Percentiles rank a stretch among this genome's conserved stretches.
Conservation (phyloP, 2,113 vertebrate species). For the Hipposideros armiger region DNA sequence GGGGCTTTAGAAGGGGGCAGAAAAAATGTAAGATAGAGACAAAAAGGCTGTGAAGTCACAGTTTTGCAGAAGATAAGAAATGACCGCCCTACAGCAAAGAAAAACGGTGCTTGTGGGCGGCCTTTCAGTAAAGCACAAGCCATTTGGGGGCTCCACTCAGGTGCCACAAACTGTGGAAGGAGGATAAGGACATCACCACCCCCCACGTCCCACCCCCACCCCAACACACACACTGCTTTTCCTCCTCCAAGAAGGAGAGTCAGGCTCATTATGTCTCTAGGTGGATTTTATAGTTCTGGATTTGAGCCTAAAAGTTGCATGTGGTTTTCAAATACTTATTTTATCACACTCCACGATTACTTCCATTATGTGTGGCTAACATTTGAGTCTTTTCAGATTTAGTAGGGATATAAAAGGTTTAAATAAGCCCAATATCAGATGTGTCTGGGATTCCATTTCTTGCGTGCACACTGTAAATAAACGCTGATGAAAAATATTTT, state of each 20-base stretch:
- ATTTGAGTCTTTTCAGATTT: constrained; percentile 84
- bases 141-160: constrained; percentile 41
- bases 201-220: no score
- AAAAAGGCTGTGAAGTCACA: background rate
- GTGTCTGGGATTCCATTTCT: constrained; percentile 84
- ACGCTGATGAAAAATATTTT: constrained; percentile 81
- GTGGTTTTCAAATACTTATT: constrained; percentile 84
- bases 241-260: constrained; percentile 44
- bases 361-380: constrained; percentile 82
- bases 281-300: constrained; percentile 82
- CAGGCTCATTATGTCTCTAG: constrained; percentile 77
- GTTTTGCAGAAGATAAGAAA: background rate
- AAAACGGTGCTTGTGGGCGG: background rate
- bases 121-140: constrained; percentile 6
- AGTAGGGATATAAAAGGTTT: constrained; percentile 83
- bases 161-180: background rate
- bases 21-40: background rate
- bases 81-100: background rate
- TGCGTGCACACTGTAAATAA: constrained; percentile 81
- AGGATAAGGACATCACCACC: background rate
- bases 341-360: constrained; percentile 83
- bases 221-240: background rate
- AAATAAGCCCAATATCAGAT: constrained; percentile 84
- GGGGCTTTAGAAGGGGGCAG: background rate
- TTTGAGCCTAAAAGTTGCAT: constrained; percentile 82